These are phyloP conservation scores for Tragopan temminckii DNA, from an alignment of 2,797 vertebrate species.

Conservation along the genomic window DNA sequence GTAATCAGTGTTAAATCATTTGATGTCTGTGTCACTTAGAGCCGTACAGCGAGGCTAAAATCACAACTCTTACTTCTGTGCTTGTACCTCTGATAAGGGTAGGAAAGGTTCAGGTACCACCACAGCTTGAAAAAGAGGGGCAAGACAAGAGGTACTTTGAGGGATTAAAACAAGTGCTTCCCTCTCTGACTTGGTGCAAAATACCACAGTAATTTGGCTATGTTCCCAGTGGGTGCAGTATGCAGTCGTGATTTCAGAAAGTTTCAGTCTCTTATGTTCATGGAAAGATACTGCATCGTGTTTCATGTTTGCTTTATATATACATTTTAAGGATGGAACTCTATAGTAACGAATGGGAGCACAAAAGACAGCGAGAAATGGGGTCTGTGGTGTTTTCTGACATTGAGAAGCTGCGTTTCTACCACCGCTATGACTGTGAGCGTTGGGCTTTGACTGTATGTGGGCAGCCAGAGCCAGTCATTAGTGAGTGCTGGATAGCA, in stretches of 20 bases:
- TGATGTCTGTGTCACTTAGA: background rate
- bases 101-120: background rate
- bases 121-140: background rate
- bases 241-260: background rate
- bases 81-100: background rate
- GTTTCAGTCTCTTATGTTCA: background rate
- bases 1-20: background rate
- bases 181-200: background rate
- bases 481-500: conserved; percentile 39
- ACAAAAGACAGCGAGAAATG: rapidly evolving
- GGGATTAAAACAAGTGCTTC: background rate
- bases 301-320: background rate
- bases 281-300: background rate
- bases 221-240: background rate
- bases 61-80: background rate
- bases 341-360: conserved; percentile 10
- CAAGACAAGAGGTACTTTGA: background rate
- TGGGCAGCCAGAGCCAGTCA: conserved; percentile 55
- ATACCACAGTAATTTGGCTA: background rate
- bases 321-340: background rate
- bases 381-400: background rate
- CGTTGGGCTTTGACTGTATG: conserved; percentile 15
- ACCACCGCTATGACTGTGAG: background rate
- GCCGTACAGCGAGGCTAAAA: background rate
- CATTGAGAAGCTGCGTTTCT: background rate